Evolutionary conservation across 2,888 invertebrate species (phyloP).

Genomic region (Bimastos eiseni): DNA sequence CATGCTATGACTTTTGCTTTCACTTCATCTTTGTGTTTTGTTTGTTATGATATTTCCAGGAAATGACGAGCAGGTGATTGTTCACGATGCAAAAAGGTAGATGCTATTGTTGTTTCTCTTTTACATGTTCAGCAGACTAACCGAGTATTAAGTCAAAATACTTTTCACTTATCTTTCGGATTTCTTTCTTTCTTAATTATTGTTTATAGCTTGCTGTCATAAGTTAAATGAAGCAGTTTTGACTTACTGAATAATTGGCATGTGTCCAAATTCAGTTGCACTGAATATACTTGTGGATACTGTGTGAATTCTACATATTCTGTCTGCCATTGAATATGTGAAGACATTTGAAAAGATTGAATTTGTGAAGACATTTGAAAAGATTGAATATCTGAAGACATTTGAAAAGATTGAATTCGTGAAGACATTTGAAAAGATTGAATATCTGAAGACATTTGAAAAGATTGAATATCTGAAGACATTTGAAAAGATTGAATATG

Average conservation of each 20-base stretch:
- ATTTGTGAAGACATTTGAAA: no score
- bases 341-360: no score
- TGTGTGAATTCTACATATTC: no score
- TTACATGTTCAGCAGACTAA: not conserved
- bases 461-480: no score
- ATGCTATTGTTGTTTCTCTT: constrained; percentile 47
- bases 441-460: no score
- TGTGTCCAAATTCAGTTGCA: not conserved
- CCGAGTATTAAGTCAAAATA: not conserved
- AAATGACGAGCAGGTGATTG: constrained; percentile 90
- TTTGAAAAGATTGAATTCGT: no score
- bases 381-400: no score
- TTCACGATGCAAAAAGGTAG: constrained; percentile 83
- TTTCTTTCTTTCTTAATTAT: not conserved
- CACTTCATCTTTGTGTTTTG: not conserved
- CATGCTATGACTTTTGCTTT: not conserved
- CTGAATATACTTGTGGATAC: no score
- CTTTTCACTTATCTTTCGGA: not conserved
- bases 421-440: no score
- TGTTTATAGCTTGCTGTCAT: not conserved
- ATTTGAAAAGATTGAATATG: not conserved
- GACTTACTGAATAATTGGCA: not conserved
- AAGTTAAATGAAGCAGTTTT: not conserved
- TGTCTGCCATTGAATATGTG: no score
- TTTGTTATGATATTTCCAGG: constrained; percentile 59